A percentile compares a stretch with the other conserved stretches of the same genome.
phyloP scores from a whole-genome alignment of 2,797 vertebrate species.

The Martes flavigula region DNA sequence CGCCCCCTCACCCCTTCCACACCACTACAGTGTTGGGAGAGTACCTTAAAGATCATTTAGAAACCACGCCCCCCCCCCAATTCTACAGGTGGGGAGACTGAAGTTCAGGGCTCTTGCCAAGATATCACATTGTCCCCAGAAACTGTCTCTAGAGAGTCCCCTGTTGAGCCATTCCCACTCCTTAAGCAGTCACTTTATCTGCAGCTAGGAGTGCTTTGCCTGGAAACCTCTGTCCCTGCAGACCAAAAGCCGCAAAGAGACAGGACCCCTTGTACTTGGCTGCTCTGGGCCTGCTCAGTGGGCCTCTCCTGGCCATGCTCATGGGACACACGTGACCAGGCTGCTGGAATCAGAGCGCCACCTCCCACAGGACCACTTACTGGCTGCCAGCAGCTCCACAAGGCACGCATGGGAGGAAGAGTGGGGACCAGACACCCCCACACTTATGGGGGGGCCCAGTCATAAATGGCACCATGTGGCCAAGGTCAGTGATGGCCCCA shows the following conservation, averaged over 20 bases:
- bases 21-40: background rate
- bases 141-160: background rate
- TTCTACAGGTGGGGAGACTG: background rate
- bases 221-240: background rate
- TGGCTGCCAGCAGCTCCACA: background rate
- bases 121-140: background rate
- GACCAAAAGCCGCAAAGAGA: background rate
- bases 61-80: background rate
- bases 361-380: background rate
- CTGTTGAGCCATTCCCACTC: background rate
- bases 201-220: background rate
- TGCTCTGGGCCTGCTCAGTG: background rate
- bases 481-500: background rate
- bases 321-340: background rate
- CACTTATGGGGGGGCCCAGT: background rate
- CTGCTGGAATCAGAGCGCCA: background rate
- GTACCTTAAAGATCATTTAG: background rate
- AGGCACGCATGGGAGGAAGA: background rate
- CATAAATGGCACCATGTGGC: background rate
- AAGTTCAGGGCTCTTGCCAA: background rate
- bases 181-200: background rate
- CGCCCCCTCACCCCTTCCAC: background rate
- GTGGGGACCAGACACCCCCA: background rate
- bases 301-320: background rate
- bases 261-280: background rate